Conservation (phyloP, 2,797 vertebrate species). For the Mormyrus proboscirostris region DNA sequence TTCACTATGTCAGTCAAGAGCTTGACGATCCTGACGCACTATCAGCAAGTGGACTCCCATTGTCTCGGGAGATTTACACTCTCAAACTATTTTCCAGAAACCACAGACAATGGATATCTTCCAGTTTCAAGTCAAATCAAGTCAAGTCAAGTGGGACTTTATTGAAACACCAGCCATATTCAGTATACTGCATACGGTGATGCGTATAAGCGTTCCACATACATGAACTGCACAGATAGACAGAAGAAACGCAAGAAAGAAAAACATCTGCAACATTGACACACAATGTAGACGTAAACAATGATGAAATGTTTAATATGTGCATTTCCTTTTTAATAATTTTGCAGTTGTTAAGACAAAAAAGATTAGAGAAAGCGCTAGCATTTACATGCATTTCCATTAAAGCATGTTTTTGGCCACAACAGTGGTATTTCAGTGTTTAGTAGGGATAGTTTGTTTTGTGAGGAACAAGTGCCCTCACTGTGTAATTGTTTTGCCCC, state of each 20-base stretch:
- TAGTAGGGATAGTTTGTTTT: neutral
- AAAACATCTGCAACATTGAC: neutral
- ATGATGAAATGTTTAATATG: neutral
- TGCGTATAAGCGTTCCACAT: neutral
- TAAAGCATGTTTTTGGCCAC: neutral
- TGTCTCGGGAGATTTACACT: slow-evolving; percentile 42
- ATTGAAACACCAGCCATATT: neutral
- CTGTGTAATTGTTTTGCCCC: neutral
- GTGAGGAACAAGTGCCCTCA: neutral
- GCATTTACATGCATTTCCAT: slow-evolving; percentile 20
- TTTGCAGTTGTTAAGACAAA: neutral
- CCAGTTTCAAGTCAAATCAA: neutral
- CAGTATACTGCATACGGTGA: neutral
- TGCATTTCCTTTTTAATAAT: neutral
- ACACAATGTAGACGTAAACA: neutral
- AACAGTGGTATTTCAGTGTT: neutral
- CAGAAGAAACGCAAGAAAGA: neutral
- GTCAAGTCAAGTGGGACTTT: neutral
- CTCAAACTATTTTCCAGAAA: slow-evolving; percentile 46
- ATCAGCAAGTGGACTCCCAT: slow-evolving; percentile 34
- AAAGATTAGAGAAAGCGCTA: slow-evolving; percentile 38
- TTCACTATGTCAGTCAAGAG: neutral
- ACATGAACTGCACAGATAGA: neutral
- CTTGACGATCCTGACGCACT: slow-evolving; percentile 44
- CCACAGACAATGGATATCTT: slow-evolving; percentile 51